Evolutionary conservation across 1,140 invertebrate species (phyloP), one percentile per base, ranked within the genome.

Genomic region (Drosophila prosaltans): DNA sequence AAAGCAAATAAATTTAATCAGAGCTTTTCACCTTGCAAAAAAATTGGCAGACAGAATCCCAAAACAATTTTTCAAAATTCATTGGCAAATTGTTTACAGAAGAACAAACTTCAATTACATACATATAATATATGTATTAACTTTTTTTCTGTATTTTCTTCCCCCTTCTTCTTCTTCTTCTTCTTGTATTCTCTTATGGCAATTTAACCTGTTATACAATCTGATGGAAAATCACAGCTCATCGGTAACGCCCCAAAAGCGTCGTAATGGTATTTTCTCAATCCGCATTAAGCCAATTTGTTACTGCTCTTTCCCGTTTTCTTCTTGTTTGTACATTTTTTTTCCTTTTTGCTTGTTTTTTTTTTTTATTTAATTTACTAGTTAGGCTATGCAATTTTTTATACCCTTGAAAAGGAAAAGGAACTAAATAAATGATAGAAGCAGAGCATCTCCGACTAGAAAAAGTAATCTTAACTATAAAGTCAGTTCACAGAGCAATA

Each of bases 361-460:
- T 8, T 72, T 66, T 51, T 72, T 68, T 10, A 88, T 83, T 88
- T 72, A 77, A 80, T 86, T 86, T 77, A 72, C 62, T 88, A 68
- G 76, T 88, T 86, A 78, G 62, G 65, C 69, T 80, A 82, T 86
- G 79, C 75, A 77, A 74, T 82, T 82, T 82, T 86, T 68, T 70
- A 78, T 74, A 72, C 68, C 66, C 48, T 45, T 30, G 62, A 21
- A 3, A 2, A 48, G 1, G 1, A 36, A 55, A 57, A 32, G 28
- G 45, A 3, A 16, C 16, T 16, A 16, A 16, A 16, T 16, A 16
- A 16, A 16, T 16, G 16, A 16, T 16, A 16, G 16, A 16, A 16
- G 16, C 16, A 16, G 16, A 16, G 16, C 16, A 16, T 16, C 16
- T 16, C 16, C 16, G 16, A 16, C 16, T 16, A 16, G 16, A 16